Conservation (phyloP, 2,888 invertebrate genomes). For the Tyria jacobaeae region DNA sequence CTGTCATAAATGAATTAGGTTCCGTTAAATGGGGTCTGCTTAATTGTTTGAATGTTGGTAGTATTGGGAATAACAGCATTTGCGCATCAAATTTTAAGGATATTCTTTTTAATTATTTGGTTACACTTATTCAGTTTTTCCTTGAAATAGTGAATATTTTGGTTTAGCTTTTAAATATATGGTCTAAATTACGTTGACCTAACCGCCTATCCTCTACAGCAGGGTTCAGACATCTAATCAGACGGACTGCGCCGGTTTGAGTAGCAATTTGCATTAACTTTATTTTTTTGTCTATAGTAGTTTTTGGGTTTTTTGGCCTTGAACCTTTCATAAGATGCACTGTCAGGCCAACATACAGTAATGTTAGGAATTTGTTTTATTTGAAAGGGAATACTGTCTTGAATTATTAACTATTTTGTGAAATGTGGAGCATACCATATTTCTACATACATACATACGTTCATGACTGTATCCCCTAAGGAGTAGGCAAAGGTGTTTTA, state of each 20-base stretch:
- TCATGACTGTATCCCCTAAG: too few relatives aligned
- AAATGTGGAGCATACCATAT: too few relatives aligned
- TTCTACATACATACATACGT: too few relatives aligned
- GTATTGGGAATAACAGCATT: not conserved
- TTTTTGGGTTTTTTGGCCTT: not conserved
- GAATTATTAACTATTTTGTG: too few relatives aligned
- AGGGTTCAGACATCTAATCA: too few relatives aligned
- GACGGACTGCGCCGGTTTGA: too few relatives aligned
- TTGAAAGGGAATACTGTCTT: too few relatives aligned
- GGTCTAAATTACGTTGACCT: too few relatives aligned
- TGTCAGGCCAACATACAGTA: not conserved
- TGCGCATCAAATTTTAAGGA: not conserved
- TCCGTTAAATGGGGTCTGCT: constrained; percentile 15
- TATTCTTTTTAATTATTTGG: not conserved
- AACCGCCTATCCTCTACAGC: too few relatives aligned
- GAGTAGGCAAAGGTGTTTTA: too few relatives aligned
- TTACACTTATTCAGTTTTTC: not conserved
- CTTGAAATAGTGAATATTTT: not conserved
- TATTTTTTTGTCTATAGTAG: not conserved
- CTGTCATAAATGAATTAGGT: constrained; percentile 48
- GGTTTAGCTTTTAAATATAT: not conserved
- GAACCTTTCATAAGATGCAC: not conserved
- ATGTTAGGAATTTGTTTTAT: too few relatives aligned
- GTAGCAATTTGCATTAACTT: too few relatives aligned
- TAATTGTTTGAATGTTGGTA: not conserved